Evolutionary conservation across 2,888 invertebrate species (phyloP), one percentile per base, ranked within the genome.

Genomic region (Apotomis betuletana): DNA sequence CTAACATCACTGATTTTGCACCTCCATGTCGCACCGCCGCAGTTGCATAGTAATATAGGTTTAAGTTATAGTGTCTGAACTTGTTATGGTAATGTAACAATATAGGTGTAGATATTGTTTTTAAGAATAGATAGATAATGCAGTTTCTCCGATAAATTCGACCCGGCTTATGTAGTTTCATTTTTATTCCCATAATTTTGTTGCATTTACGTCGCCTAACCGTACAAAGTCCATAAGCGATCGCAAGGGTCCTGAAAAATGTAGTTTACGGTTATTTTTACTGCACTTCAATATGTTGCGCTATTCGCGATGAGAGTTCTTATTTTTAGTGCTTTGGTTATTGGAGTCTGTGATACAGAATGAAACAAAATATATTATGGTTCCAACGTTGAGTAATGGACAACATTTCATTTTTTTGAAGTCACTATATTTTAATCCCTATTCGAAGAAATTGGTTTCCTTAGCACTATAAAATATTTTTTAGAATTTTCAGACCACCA

Each of bases 201-300:
- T 59, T 67, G 52, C 59, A 59, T 65, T 60, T 59, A 60, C n/a
- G 64, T 49, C 8, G 54, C 44, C 13, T 38, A 27, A 36, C 58
- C 54, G 44, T 65, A 65, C 65, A 70, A 70, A 60, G 65, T 70
- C 52, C 51, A 59, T 68, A 60, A 59, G 60, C 46, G 70, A 60
- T 59, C 59, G 36, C 64, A 64, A 9, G 59, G 44, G 61, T 61
- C 41, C 58, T 63, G 69, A 59, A 64, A 68, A 69, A 58, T 58
- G 15, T 51, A 65, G 12, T 65, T 70, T 67, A 70, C 65, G 54
- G 51, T 57, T 61, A 70, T 70, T 70, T 70, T 67, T 65, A 70
- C 55, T 55, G 55, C 55, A 27, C 65, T 61, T 55, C 70, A 65
- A 61, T 61, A 52, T 70, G 70, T 70, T 55, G 60, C 36, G 64